Evolutionary conservation across 2,888 invertebrate species (phyloP).

Genomic region (Malacosoma neustria): DNA sequence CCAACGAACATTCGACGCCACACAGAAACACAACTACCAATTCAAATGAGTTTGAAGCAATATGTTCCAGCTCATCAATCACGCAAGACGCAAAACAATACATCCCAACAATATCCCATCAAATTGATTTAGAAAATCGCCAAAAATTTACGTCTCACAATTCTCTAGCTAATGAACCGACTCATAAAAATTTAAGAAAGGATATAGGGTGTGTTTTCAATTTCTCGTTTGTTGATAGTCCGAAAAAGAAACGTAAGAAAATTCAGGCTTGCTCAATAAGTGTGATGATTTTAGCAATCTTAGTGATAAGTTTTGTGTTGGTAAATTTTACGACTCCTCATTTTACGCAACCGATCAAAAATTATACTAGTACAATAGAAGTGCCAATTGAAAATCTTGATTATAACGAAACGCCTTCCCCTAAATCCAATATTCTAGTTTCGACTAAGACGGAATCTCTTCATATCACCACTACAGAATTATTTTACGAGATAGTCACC

Average conservation of each 20-base stretch:
- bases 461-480: slow-evolving; percentile 26
- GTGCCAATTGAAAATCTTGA: slow-evolving; percentile 56
- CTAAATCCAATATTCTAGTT: slow-evolving; percentile 30
- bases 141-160: slow-evolving; percentile 56
- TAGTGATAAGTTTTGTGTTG: slow-evolving; percentile 66
- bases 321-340: slow-evolving; percentile 63
- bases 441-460: slow-evolving; percentile 20
- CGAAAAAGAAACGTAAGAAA: slow-evolving; percentile 62
- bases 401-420: slow-evolving; percentile 42
- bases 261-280: slow-evolving; percentile 72
- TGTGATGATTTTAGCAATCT: slow-evolving; percentile 67
- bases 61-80: background rate
- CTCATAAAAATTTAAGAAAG: slow-evolving; percentile 56
- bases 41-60: background rate
- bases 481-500: slow-evolving; percentile 20
- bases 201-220: slow-evolving; percentile 64
- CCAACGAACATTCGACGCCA: slow-evolving; percentile 58
- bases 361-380: slow-evolving; percentile 49
- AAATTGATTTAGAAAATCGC: slow-evolving; percentile 51
- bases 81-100: slow-evolving; percentile 26
- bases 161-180: slow-evolving; percentile 34
- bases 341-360: slow-evolving; percentile 44
- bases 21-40: slow-evolving; percentile 24
- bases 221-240: slow-evolving; percentile 56
- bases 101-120: slow-evolving; percentile 62